phyloP scores from a whole-genome alignment of 1,140 invertebrate genomes.

The Venustaconcha ellipsiformis region DNA sequence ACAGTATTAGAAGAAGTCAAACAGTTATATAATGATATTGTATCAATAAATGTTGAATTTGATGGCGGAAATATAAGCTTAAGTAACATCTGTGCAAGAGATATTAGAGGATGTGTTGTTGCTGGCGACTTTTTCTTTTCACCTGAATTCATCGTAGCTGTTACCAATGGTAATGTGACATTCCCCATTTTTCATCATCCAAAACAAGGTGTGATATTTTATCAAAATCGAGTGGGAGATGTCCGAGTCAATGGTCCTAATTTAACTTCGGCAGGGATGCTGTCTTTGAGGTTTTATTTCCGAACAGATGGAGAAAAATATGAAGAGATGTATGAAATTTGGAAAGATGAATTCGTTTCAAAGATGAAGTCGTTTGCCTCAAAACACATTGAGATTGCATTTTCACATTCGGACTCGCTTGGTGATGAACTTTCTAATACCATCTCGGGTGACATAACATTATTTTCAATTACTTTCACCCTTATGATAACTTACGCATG shows the following conservation, averaged over 20 bases:
- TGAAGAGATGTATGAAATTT: slow-evolving; percentile 1
- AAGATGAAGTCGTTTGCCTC: slow-evolving; percentile 5
- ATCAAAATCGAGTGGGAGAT: slow-evolving; percentile 6
- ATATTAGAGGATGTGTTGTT: slow-evolving; percentile 5
- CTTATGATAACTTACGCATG: slow-evolving; percentile 52
- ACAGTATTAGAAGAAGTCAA: neutral
- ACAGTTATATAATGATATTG: neutral
- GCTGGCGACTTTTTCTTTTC: slow-evolving; percentile 11
- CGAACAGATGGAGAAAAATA: slow-evolving; percentile 10
- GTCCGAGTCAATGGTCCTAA: neutral
- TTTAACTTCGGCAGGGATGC: neutral
- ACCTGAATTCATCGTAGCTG: slow-evolving; percentile 6
- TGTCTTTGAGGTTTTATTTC: slow-evolving; percentile 6
- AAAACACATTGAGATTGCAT: slow-evolving; percentile 5
- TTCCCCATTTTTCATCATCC: slow-evolving; percentile 6
- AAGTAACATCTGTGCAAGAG: slow-evolving; percentile 12
- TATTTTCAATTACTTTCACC: slow-evolving; percentile 44
- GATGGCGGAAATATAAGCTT: neutral
- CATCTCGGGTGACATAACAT: slow-evolving; percentile 32
- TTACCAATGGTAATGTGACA: slow-evolving; percentile 1
- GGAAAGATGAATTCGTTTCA: slow-evolving; percentile 12
- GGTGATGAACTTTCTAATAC: slow-evolving; percentile 15
- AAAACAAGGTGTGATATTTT: neutral
- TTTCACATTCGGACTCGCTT: slow-evolving; percentile 16
- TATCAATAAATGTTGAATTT: neutral